Evolutionary conservation across 2,113 vertebrate species (phyloP), one percentile per base, ranked within the genome.

Genomic region (Colaptes auratus): DNA sequence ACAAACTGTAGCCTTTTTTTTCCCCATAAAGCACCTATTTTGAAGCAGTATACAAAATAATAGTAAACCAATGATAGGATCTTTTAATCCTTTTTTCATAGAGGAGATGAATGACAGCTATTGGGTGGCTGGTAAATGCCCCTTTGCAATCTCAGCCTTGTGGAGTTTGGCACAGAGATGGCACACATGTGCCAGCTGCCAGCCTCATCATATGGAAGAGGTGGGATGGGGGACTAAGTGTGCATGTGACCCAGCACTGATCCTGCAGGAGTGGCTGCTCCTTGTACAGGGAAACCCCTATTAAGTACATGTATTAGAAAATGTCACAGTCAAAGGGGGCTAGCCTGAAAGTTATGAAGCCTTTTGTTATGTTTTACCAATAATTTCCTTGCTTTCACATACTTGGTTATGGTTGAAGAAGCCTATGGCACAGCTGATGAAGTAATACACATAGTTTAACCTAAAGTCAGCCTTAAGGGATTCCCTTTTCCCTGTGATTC

Each of bases 201-300:
- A 14, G 33, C 16, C 6, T 7, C 0, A 0, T 31, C 75, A 18
- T 24, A 72, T 1, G 3, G 82, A 76, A 27, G 59, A 42, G 44
- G 10, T 65, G 63, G 60, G 59, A 50, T 59, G 3, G 3, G n/a
- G 76, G 50, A 30, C 17, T 52, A 15, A 65, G 42, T 28, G 8
- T 53, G 9, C 1, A 1, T 44, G 21, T 48, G 59, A 46, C 33
- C 15, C 60, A 85, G 31, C 53, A 39, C 21, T 67, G 44, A 61
- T 13, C 17, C 53, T 76, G 31, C 58, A 42, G 10, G 28, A 79
- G 28, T 14, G 15, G 9, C 48, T 91, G 15, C 33, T 87, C 36
- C 0, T 81, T 84, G 3, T 6, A 48, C 10, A 42, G 53, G 19
- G 14, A 12, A 63, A 64, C 3, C 14, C 12, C 31, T 64, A 21